Evolutionary conservation across 2,113 vertebrate genomes (phyloP), one percentile per base, ranked within the genome.

Genomic region (Xyrauchen texanus): DNA sequence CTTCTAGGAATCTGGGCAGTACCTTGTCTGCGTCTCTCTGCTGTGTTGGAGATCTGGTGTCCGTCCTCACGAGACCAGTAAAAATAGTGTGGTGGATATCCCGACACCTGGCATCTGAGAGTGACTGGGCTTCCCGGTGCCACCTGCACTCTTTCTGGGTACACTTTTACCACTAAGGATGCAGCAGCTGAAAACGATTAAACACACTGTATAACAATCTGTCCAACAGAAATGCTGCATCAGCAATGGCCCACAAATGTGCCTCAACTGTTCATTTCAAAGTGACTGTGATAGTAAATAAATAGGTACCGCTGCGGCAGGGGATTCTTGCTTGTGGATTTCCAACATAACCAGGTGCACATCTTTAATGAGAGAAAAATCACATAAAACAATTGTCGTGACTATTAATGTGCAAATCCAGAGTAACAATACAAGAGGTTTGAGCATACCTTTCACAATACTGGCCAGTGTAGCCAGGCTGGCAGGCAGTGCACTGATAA

Each of bases 401-500:
- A 13, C 2, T 52, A 67, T 15, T 34, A 3, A 34, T 34, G 21
- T 34, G 21, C 21, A 34, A 34, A 1, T 34, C 21, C 21, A 34
- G 21, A 1, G 21, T 13, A n/a, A 51, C 4, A 9, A 42, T 15
- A 11, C 9, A 45, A 12, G 52, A 46, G 42, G 64, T 3, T 4
- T 8, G 63, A 21, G 10, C 93, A 92, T 88, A 99, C 97, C 94
- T 93, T 86, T 99, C 97, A 4, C 97, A 99, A 92, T 98, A 97
- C 91, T 98, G 97, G 66, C 97, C 97, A 0, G 91, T 84, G 86
- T 98, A 98, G 4, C 96, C 97, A 0, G 92, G 93, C 77, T 95
- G 94, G 0, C 97, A 99, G 82, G 95, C 95, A 0, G 94, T 97
- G 81, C 97, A 99, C 83, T 92, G 95, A 86, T 98, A 98, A 62